Percentiles rank a stretch among this genome's conserved stretches.
Conservation (phyloP, 2,888 invertebrate species). For the Hylaea fasciaria region DNA sequence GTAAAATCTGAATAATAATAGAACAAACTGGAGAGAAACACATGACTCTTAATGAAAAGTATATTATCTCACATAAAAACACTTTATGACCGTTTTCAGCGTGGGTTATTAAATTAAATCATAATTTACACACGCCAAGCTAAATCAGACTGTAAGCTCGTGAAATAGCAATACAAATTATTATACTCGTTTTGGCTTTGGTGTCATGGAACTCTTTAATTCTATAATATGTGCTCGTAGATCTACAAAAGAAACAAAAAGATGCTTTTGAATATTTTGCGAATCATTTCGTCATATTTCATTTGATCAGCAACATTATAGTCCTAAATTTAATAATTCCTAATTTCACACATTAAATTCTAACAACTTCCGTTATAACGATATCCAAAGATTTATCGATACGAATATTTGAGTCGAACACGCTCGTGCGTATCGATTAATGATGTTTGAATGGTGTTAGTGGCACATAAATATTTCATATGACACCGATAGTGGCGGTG, state of each 20-base stretch:
- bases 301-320: too few relatives aligned
- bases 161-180: slow-evolving; percentile 80
- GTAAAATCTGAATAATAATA: slow-evolving; percentile 68
- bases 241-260: not conserved
- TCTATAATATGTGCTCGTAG: not conserved
- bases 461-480: slow-evolving; percentile 70
- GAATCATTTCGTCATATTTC: not conserved
- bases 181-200: slow-evolving; percentile 69
- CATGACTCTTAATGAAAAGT: slow-evolving; percentile 79
- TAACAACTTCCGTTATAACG: slow-evolving; percentile 21
- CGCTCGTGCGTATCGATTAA: slow-evolving; percentile 56
- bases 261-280: not conserved
- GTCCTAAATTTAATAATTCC: not conserved
- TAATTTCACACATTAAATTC: slow-evolving; percentile 15
- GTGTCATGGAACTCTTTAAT: slow-evolving; percentile 51
- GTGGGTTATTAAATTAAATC: slow-evolving; percentile 81
- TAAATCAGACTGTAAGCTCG: slow-evolving; percentile 77
- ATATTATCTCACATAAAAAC: slow-evolving; percentile 81
- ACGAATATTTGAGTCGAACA: slow-evolving; percentile 36
- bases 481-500: slow-evolving; percentile 67
- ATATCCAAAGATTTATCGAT: slow-evolving; percentile 36
- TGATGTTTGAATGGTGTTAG: slow-evolving; percentile 63
- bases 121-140: slow-evolving; percentile 80
- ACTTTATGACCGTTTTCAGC: slow-evolving; percentile 77
- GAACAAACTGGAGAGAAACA: slow-evolving; percentile 65